phyloP scores from a whole-genome alignment of 1,140 invertebrate genomes.

The Trachymyrmex septentrionalis region DNA sequence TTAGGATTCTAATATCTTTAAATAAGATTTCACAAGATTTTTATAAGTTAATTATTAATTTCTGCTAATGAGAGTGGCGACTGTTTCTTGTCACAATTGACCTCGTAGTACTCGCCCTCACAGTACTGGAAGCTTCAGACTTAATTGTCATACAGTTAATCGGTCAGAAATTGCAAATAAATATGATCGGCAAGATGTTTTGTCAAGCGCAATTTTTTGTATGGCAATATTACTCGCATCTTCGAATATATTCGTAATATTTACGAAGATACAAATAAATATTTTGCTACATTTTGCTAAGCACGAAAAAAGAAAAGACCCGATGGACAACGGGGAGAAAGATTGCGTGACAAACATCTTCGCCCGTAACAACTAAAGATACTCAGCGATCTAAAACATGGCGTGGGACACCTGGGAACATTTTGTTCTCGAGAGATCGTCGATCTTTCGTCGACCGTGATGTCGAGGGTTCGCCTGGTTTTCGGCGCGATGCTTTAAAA shows the following conservation, averaged over 20 bases:
- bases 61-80: neutral
- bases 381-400: constrained; percentile 45
- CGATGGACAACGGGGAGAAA: neutral
- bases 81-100: constrained; percentile 24
- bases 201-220: constrained; percentile 14
- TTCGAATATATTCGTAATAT: neutral
- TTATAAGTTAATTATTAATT: constrained; percentile 31
- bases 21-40: neutral
- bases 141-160: constrained; percentile 33
- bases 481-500: neutral
- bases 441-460: constrained; percentile 19
- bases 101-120: neutral
- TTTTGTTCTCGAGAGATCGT: constrained; percentile 44
- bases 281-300: neutral
- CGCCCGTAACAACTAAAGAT: constrained; percentile 33
- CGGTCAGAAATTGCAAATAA: constrained; percentile 25
- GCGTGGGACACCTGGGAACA: constrained; percentile 44
- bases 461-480: neutral
- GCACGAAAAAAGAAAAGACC: neutral
- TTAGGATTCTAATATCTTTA: neutral
- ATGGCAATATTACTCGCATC: constrained; percentile 23
- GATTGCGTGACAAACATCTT: constrained; percentile 30
- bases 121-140: constrained; percentile 10
- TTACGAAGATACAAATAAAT: neutral
- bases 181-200: constrained; percentile 22